Percentiles rank a stretch among this genome's conserved stretches.
phyloP scores from a whole-genome alignment of 2,888 invertebrate species.

The Chrysotoxum bicinctum region DNA sequence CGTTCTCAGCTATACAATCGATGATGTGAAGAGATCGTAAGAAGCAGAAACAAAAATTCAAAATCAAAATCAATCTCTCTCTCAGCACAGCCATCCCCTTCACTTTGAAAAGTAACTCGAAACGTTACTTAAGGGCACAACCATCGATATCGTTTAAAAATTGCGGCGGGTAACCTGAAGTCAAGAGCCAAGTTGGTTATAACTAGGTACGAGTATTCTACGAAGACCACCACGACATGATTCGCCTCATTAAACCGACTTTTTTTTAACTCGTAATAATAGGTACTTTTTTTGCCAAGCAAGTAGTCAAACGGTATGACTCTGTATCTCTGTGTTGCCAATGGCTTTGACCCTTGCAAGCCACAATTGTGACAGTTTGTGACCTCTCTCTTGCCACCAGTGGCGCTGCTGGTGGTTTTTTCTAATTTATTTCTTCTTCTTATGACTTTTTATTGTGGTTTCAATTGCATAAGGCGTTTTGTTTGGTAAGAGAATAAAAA shows the following conservation, averaged over 20 bases:
- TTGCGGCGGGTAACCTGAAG: slow-evolving; percentile 13
- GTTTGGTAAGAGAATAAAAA: slow-evolving; percentile 2
- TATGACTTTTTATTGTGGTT: slow-evolving; percentile 51
- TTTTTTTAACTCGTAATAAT: slow-evolving; percentile 37
- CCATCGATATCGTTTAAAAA: slow-evolving; percentile 37
- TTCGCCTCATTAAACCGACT: slow-evolving; percentile 65
- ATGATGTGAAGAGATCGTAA: slow-evolving; percentile 36
- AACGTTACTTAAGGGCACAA: slow-evolving; percentile 64
- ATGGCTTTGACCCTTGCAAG: slow-evolving; percentile 67
- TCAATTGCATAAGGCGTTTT: slow-evolving; percentile 57
- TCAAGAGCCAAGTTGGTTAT: slow-evolving; percentile 25
- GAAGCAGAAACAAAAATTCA: not conserved
- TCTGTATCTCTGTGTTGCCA: slow-evolving; percentile 38
- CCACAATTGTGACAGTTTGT: slow-evolving; percentile 48
- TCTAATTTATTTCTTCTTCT: slow-evolving; percentile 14
- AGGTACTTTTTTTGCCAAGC: not conserved
- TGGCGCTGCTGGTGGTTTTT: not conserved
- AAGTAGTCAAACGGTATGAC: slow-evolving; percentile 20
- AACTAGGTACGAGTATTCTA: not conserved
- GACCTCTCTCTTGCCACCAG: slow-evolving; percentile 43
- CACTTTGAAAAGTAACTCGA: slow-evolving; percentile 57
- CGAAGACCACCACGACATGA: slow-evolving; percentile 41
- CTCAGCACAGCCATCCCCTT: slow-evolving; percentile 45
- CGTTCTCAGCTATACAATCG: slow-evolving; percentile 33
- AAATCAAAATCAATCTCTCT: slow-evolving; percentile 49